phyloP scores from a whole-genome alignment of 2,797 vertebrate genomes.

The Channallabes apus region DNA sequence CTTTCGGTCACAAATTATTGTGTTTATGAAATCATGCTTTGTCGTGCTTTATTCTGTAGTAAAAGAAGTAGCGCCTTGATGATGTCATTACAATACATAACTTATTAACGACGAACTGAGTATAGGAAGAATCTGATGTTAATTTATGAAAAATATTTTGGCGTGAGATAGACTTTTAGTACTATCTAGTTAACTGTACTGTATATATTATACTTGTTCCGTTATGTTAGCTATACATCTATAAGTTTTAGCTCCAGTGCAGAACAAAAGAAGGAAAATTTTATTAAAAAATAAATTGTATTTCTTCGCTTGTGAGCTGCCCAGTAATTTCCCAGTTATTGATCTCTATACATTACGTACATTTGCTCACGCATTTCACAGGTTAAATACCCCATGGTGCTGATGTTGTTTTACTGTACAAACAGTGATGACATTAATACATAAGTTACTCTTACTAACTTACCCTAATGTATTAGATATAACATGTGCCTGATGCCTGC shows the following conservation, averaged over 20 bases:
- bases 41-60: not conserved
- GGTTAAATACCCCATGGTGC: conserved; percentile 9
- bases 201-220: not conserved
- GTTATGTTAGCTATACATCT: not conserved
- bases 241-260: not conserved
- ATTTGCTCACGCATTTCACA: conserved; percentile 12
- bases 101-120: not conserved
- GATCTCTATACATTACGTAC: conserved; percentile 5
- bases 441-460: conserved; percentile 39
- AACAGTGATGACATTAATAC: conserved; percentile 32
- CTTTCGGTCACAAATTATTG: too few relatives aligned
- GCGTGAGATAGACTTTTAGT: too few relatives aligned
- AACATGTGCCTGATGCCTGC: conserved; percentile 36
- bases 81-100: not conserved
- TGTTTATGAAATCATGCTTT: not conserved
- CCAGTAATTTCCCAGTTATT: not conserved
- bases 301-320: not conserved
- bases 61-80: too few relatives aligned
- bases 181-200: not conserved
- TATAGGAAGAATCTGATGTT: not conserved
- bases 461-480: conserved; percentile 49
- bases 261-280: not conserved
- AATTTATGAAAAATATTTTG: not conserved
- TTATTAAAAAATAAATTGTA: not conserved
- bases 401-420: conserved; percentile 27